A percentile compares a stretch with the other conserved stretches of the same genome.
Conservation (phyloP, 2,113 vertebrate genomes). For the Baryphthengus martii region DNA sequence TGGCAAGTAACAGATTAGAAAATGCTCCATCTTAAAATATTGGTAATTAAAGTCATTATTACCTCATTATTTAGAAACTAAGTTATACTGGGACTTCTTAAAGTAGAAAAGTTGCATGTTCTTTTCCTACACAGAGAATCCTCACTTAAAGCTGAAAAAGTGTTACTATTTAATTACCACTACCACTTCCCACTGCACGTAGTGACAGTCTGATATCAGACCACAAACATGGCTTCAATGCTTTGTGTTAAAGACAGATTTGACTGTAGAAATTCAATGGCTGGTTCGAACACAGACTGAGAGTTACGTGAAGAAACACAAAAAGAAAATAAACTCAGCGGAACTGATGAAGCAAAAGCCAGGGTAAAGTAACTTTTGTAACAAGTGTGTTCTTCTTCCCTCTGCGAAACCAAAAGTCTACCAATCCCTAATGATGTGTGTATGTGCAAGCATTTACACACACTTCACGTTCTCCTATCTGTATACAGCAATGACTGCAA, state of each 20-base stretch:
- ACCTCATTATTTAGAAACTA: neutral
- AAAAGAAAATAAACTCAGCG: neutral
- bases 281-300: neutral
- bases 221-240: neutral
- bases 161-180: neutral
- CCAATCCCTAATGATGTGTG: neutral
- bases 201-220: neutral
- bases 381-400: neutral
- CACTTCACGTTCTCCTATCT: neutral
- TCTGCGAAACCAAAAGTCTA: neutral
- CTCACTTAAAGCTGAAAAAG: neutral
- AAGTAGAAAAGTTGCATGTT: neutral
- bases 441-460: neutral
- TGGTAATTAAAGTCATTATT: neutral
- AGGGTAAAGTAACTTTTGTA: neutral
- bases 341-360: neutral
- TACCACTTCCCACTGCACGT: neutral
- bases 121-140: neutral
- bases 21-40: neutral
- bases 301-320: neutral
- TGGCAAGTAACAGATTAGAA: neutral
- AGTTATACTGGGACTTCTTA: neutral
- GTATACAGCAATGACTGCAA: neutral
- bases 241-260: neutral
- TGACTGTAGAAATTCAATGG: neutral